Percentiles rank a stretch among this genome's conserved stretches.
Conservation (phyloP, 2,888 invertebrate species). For the Drosophila bunnanda region DNA sequence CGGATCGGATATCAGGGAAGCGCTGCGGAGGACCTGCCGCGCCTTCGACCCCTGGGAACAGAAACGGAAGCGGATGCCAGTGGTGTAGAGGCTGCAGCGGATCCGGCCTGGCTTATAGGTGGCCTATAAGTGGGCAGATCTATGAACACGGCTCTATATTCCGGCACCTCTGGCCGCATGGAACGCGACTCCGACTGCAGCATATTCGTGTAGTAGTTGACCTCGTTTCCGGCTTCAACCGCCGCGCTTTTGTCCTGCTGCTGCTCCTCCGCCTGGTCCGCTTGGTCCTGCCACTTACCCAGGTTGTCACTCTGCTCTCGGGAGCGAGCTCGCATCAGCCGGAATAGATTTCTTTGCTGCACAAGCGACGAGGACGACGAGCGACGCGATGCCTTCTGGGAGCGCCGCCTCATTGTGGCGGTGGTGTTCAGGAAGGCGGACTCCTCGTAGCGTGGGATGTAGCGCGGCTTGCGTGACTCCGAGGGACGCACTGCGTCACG, state of each 20-base stretch:
- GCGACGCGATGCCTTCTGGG: conserved; percentile 37
- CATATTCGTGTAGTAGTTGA: conserved; percentile 82
- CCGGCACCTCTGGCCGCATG: conserved; percentile 79
- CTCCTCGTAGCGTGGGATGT: conserved; percentile 87
- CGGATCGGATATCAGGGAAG: conserved; percentile 21
- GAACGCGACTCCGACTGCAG: conserved; percentile 72
- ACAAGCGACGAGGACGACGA: conserved; percentile 47
- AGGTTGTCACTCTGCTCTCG: not conserved
- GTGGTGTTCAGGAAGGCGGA: conserved; percentile 61
- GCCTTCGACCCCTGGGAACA: conserved; percentile 27
- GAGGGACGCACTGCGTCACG: conserved; percentile 47
- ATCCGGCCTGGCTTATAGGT: conserved; percentile 40
- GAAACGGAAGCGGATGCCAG: conserved; percentile 1
- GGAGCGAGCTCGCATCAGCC: conserved; percentile 68
- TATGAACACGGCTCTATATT: conserved; percentile 85
- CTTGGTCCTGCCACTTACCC: not conserved
- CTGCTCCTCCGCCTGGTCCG: not conserved
- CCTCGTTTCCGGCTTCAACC: conserved; percentile 41
- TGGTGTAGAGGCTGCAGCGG: not conserved
- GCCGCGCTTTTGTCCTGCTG: not conserved
- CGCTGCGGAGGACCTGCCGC: conserved; percentile 38
- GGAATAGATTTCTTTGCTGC: conserved; percentile 81
- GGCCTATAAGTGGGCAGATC: conserved; percentile 87
- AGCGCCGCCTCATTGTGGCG: conserved; percentile 7
- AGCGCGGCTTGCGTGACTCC: conserved; percentile 86